Evolutionary conservation across 2,888 invertebrate genomes (phyloP), one percentile per base, ranked within the genome.

Genomic region (Carpatolechia fugitivella): DNA sequence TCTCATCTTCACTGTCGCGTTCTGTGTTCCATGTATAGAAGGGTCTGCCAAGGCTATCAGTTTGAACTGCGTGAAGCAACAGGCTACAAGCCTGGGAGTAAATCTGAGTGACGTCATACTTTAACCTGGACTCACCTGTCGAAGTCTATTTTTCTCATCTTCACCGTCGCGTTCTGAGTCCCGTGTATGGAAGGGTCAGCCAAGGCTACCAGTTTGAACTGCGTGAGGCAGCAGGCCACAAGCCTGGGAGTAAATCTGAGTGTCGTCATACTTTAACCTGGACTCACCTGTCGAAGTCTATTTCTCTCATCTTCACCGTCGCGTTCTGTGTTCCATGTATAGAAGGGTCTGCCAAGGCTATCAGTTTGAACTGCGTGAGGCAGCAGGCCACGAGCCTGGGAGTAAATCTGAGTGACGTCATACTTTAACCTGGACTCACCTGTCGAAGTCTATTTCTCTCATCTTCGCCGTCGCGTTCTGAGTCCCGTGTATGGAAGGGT

Each of bases 171-270:
- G 68, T 94, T 94, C 3, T 93, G 93, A 0, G 93, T 92, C 0
- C 98, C 98, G 78, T 98, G 95, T 63, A 97, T 93, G 0, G 95
- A 92, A 0, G 95, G 93, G 85, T 99, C 99, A 0, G 98, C 97
- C 69, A 99, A 91, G 7, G 95, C 94, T 56, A 95, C 80, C 16
- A 92, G 72, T 88, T 38, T 40, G 11, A 3, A 16, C 5, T n/a
- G n/a, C n/a, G n/a, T n/a, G n/a, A n/a, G n/a, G n/a, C n/a, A n/a
- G n/a, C n/a, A n/a, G n/a, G n/a, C n/a, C n/a, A n/a, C n/a, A n/a
- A n/a, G n/a, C n/a, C n/a, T n/a, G n/a, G n/a, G n/a, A n/a, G n/a
- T n/a, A n/a, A n/a, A n/a, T n/a, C n/a, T n/a, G n/a, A n/a, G n/a
- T n/a, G n/a, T n/a, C n/a, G n/a, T n/a, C n/a, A n/a, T n/a, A n/a